A percentile compares a stretch with the other conserved stretches of the same genome.
Evolutionary conservation across 2,888 invertebrate genomes (phyloP).

Genomic region (Oxyteleia sp.): DNA sequence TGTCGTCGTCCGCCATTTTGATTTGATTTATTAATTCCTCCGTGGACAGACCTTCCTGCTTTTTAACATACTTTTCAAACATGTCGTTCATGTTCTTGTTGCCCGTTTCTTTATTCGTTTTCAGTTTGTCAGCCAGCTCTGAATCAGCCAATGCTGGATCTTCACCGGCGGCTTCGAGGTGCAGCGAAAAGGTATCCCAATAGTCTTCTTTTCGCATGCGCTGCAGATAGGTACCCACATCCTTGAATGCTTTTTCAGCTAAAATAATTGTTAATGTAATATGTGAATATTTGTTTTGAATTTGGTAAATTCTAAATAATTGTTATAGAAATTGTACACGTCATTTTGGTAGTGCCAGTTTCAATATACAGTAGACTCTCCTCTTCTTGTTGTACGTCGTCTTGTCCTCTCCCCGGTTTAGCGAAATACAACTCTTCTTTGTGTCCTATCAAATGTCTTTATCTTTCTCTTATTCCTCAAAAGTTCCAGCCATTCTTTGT

Average conservation of each 20-base stretch:
- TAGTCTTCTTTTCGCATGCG: slow-evolving; percentile 79
- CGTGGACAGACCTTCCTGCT: slow-evolving; percentile 75
- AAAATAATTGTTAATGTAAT: slow-evolving; percentile 39
- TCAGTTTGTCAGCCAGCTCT: slow-evolving; percentile 77
- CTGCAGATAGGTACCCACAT: slow-evolving; percentile 81
- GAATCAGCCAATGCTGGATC: slow-evolving; percentile 82
- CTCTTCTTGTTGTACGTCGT: no score
- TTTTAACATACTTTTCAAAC: slow-evolving; percentile 80
- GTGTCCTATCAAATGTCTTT: no score
- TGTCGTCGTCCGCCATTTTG: no score
- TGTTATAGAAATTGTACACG: slow-evolving; percentile 14
- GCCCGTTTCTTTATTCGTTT: slow-evolving; percentile 77
- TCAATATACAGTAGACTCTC: no score
- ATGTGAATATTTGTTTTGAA: no score
- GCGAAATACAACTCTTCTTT: no score
- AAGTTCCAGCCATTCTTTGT: no score
- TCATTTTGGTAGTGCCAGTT: no score
- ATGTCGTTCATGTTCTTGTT: slow-evolving; percentile 79
- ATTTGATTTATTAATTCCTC: no score
- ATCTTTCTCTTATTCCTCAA: no score
- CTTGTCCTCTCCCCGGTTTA: no score
- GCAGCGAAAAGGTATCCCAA: slow-evolving; percentile 82
- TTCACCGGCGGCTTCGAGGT: slow-evolving; percentile 74
- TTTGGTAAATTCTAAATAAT: slow-evolving; percentile 3
- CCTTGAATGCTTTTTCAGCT: slow-evolving; percentile 82